Evolutionary conservation across 2,888 invertebrate genomes (phyloP), one percentile per base, ranked within the genome.

Genomic region (Sepiola atlantica): DNA sequence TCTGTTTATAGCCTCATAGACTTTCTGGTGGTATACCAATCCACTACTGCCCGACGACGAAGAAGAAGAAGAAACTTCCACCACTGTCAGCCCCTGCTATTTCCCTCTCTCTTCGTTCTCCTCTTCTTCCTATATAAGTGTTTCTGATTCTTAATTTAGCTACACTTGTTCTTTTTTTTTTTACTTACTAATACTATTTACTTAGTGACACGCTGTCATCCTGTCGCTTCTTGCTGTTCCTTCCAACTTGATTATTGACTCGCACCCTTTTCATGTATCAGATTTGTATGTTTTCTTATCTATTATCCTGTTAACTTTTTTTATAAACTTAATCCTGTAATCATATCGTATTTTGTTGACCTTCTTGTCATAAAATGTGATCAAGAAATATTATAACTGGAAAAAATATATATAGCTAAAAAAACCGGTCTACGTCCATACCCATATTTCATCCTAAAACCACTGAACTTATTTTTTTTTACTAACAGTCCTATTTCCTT

Each of bases 1-100:
- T 92, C 45, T 92, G 54, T 92, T 45, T 92, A 92, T 92, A 92
- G 92, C 28, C 28, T 77, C 77, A 77, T n/a, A 77, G 77, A 77
- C 77, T 77, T 77, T 77, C 77, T 77, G 77, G 77, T 77, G n/a
- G 77, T 16, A 16, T n/a, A 77, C 4, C 77, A 77, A 28, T 77
- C 77, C 28, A 77, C 77, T 77, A n/a, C 77, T 77, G 77, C 77
- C 28, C 77, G 77, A 77, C 77, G 77, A n/a, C n/a, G n/a, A n/a
- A n/a, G n/a, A n/a, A n/a, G n/a, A n/a, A n/a, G n/a, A 77, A 77
- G 77, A 77, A 77, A 77, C 77, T 77, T 77, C n/a, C 24, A 77
- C 77, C n/a, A n/a, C 77, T 77, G 77, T 77, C 77, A 28, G 28
- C n/a, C 61, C 61, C n/a, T 24, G 61, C 18, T 61, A 24, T 24